These are phyloP conservation scores for Drosophila micromelanica DNA, from an alignment of 1,140 invertebrate genomes.

Conservation along the genomic window DNA sequence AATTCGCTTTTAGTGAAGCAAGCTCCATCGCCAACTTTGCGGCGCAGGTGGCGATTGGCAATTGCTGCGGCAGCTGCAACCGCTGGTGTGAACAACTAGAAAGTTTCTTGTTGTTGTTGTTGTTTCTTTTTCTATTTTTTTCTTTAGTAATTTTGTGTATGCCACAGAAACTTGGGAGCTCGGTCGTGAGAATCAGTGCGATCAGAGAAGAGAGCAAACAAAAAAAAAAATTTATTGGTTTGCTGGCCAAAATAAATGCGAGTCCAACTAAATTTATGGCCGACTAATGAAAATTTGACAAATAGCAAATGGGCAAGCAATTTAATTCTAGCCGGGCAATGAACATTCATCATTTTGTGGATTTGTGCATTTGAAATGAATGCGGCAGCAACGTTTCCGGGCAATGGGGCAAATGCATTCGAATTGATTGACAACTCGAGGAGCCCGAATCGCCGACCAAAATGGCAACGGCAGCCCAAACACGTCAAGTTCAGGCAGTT, in stretches of 20 bases:
- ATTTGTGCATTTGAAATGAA: too few relatives aligned
- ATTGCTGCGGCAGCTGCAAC: conserved; percentile 40
- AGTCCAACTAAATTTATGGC: conserved; percentile 71
- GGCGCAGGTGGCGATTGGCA: conserved; percentile 74
- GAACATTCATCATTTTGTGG: conserved; percentile 57
- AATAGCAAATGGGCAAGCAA: conserved; percentile 71
- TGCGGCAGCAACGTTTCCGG: conserved; percentile 58
- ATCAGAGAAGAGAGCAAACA: conserved; percentile 8
- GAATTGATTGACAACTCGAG: conserved; percentile 37
- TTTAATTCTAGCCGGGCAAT: conserved; percentile 48
- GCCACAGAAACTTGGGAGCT: conserved; percentile 33
- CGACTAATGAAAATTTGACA: conserved; percentile 79
- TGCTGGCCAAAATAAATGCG: conserved; percentile 69
- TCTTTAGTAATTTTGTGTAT: conserved; percentile 21
- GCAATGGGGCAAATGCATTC: not conserved
- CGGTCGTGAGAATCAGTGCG: conserved; percentile 76
- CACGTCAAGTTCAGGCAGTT: conserved; percentile 39
- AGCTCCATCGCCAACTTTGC: conserved; percentile 37
- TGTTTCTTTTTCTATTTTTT: too few relatives aligned
- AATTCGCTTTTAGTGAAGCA: conserved; percentile 76
- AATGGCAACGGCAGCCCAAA: conserved; percentile 32
- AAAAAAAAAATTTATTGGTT: conserved; percentile 77
- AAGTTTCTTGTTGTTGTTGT: conserved; percentile 66
- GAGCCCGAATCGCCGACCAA: conserved; percentile 5
- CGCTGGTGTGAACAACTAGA: conserved; percentile 80